These are phyloP conservation scores for Samia ricini DNA, from an alignment of 1,140 invertebrate genomes.

Conservation along the genomic window DNA sequence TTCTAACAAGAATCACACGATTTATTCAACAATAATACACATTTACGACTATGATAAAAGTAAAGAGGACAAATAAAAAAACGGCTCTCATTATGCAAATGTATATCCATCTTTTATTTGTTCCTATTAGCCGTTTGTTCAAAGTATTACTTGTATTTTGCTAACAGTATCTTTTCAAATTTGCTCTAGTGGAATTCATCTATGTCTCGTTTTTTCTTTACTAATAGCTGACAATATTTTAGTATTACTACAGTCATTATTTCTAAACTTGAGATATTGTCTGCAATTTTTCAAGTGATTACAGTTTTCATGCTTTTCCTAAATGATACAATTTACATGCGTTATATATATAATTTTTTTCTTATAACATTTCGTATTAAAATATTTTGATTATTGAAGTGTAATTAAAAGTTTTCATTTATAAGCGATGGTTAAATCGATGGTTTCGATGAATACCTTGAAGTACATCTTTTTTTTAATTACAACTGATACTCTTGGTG, in stretches of 20 bases:
- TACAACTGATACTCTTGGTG: too few relatives aligned
- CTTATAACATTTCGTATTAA: too few relatives aligned
- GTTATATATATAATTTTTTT: too few relatives aligned
- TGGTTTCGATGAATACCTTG: too few relatives aligned
- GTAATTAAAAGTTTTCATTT: too few relatives aligned
- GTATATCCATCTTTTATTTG: conserved; percentile 46
- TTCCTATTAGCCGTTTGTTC: conserved; percentile 39
- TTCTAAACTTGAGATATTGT: conserved; percentile 31
- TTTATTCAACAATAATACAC: neutral
- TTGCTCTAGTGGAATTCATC: conserved; percentile 29
- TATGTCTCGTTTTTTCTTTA: conserved; percentile 25
- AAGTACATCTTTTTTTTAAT: too few relatives aligned
- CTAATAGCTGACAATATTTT: conserved; percentile 38
- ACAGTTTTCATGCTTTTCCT: too few relatives aligned
- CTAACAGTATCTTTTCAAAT: conserved; percentile 46
- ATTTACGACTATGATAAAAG: conserved; percentile 24
- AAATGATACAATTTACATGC: too few relatives aligned
- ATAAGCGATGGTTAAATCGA: too few relatives aligned
- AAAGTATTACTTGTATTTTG: conserved; percentile 52
- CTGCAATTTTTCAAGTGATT: conserved; percentile 21
- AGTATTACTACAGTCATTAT: conserved; percentile 28
- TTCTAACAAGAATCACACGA: neutral
- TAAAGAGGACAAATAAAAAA: conserved; percentile 29
- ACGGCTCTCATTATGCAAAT: conserved; percentile 48
- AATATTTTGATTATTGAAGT: too few relatives aligned